Evolutionary conservation across 2,888 invertebrate genomes (phyloP).

Genomic region (Leptinotarsa tumamoca): DNA sequence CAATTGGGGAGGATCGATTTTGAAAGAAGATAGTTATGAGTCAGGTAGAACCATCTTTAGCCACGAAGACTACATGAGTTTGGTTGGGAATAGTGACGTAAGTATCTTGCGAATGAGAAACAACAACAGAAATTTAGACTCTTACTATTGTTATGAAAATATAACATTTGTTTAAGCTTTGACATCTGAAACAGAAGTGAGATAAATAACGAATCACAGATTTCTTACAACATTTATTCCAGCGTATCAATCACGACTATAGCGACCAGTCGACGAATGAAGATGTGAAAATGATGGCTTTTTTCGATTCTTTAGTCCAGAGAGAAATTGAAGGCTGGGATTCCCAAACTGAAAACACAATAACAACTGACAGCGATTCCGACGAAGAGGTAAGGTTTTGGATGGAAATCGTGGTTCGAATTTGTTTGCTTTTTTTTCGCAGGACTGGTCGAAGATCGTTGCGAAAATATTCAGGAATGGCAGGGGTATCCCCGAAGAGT

Average conservation of each 20-base stretch:
- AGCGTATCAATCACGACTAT: conserved; percentile 89
- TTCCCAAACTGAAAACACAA: conserved; percentile 57
- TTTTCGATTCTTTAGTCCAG: conserved; percentile 93
- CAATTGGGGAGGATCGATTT: conserved; percentile 73
- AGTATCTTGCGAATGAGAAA: conserved; percentile 27
- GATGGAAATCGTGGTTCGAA: not conserved
- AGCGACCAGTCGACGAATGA: conserved; percentile 88
- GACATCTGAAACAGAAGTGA: too few species aligned
- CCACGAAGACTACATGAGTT: conserved; percentile 84
- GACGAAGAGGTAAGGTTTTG: conserved; percentile 42
- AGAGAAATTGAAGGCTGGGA: conserved; percentile 86
- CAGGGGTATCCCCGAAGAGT: conserved; percentile 63
- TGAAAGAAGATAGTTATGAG: conserved; percentile 72
- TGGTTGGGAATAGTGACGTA: conserved; percentile 83
- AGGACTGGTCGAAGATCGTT: conserved; percentile 50
- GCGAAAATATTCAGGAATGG: conserved; percentile 54
- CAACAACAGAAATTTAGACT: not conserved
- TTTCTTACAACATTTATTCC: conserved; percentile 48
- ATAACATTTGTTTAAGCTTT: too few species aligned
- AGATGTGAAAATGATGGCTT: conserved; percentile 96
- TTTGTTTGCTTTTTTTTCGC: conserved; percentile 30
- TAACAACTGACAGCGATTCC: conserved; percentile 59
- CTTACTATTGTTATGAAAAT: too few species aligned
- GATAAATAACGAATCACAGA: not conserved
- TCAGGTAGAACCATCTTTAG: conserved; percentile 78